Evolutionary conservation across 2,797 vertebrate genomes (phyloP).

Genomic region (Xiphorhynchus erythropygius): DNA sequence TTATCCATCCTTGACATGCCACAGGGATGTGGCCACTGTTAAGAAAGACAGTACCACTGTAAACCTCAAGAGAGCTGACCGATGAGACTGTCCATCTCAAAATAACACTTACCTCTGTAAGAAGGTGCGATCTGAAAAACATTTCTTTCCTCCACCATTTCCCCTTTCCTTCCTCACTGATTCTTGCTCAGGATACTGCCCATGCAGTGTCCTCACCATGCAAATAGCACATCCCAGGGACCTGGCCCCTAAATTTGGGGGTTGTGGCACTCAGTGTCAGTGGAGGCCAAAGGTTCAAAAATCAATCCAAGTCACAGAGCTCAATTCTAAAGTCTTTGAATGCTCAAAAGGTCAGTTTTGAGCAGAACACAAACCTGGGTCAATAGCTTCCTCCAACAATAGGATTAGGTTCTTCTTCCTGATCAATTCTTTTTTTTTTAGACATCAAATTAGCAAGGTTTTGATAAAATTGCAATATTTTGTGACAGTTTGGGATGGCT

Average conservation of each 20-base stretch:
- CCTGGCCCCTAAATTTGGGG: not conserved
- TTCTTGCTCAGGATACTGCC: not conserved
- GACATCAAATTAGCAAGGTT: not conserved
- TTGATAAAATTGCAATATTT: not conserved
- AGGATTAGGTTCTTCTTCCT: not conserved
- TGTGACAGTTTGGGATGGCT: not conserved
- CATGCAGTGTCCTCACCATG: fast-evolving
- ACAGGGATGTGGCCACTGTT: not conserved
- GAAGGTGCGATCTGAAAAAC: not conserved
- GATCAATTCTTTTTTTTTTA: not conserved
- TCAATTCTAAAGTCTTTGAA: fast-evolving
- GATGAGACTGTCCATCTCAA: not conserved
- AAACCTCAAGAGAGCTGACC: not conserved
- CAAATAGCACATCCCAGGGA: not conserved
- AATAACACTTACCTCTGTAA: not conserved
- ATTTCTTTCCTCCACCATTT: not conserved
- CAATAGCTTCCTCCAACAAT: not conserved
- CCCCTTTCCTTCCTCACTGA: not conserved
- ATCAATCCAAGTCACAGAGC: not conserved
- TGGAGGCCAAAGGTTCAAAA: not conserved
- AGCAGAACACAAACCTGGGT: not conserved
- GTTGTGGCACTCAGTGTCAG: not conserved
- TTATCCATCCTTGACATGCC: not conserved
- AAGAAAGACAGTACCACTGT: not conserved
- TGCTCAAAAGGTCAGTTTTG: not conserved